phyloP scores from a whole-genome alignment of 2,113 vertebrate species.

The Beaufortia kweichowensis region DNA sequence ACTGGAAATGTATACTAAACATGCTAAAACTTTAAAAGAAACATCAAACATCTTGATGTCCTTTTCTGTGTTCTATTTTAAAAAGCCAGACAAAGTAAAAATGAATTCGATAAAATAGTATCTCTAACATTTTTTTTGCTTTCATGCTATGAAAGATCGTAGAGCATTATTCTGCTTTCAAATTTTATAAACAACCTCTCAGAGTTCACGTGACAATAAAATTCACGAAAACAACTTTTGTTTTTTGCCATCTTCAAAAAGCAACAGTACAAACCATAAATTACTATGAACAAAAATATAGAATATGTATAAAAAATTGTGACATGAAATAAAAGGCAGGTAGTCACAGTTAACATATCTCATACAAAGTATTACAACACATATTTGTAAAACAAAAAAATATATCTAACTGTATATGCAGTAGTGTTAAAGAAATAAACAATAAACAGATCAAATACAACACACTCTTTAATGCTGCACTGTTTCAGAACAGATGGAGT shows the following conservation, averaged over 20 bases:
- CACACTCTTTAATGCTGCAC: constrained; percentile 15
- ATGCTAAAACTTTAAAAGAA: constrained; percentile 18
- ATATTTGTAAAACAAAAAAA: constrained; percentile 29
- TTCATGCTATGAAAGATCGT: constrained; percentile 6
- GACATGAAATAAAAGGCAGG: constrained; percentile 25
- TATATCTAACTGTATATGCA: constrained; percentile 40
- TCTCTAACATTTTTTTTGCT: constrained; percentile 6
- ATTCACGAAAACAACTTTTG: not conserved
- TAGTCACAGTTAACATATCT: constrained; percentile 18
- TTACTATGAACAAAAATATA: constrained; percentile 32
- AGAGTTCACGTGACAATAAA: no score
- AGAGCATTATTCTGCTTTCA: not conserved
- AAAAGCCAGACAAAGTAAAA: constrained; percentile 11
- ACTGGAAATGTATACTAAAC: constrained; percentile 30
- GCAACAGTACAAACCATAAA: constrained; percentile 29
- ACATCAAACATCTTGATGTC: not conserved
- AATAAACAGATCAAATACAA: constrained; percentile 1
- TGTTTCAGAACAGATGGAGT: not conserved
- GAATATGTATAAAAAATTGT: constrained; percentile 31
- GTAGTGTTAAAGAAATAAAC: not conserved
- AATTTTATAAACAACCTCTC: not conserved
- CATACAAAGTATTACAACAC: constrained; percentile 25
- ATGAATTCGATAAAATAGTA: not conserved
- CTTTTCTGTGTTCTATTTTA: constrained; percentile 3
- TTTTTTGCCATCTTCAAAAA: constrained; percentile 19